Evolutionary conservation across 1,140 invertebrate species (phyloP), one percentile per base, ranked within the genome.

Genomic region (Steinernema feltiae): DNA sequence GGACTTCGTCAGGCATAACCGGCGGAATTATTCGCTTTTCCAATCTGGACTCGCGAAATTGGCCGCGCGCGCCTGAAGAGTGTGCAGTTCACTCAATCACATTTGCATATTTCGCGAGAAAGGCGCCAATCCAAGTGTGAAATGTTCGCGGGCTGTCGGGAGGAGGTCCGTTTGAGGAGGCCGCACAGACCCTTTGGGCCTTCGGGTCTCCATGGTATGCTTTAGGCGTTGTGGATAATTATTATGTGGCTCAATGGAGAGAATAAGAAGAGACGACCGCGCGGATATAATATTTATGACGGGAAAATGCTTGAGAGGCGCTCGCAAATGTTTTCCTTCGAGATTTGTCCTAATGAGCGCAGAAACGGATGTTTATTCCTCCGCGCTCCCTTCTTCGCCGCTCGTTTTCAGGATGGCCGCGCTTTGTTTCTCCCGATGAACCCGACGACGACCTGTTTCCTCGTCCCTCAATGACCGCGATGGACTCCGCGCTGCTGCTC

Each of bases 301-400:
- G 24, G 24, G 53, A 63, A 63, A 63, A 63, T 63, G 53, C 15
- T 27, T 27, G 53, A 63, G 53, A n/a, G 7, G 41, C 41, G 41
- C n/a, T n/a, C 41, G 41, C 53, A 27, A 41, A 27, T 63, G 53
- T 63, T 63, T 63, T 63, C 53, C 53, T 63, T 63, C 53, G 53
- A 63, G 53, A 63, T 63, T 63, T 63, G 15, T 15, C 12, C 53
- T 63, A 63, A 63, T 63, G 53, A 63, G 53, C 15, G 24, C 53
- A 3, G 53, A 63, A 63, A 27, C 53, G 53, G 53, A 63, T 63
- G 53, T 63, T 63, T 63, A 63, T 63, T 27, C 53, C 24, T 27
- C 24, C 24, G 12, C 53, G 53, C 53, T 27, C 3, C 24, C 15
- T 63, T 63, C 53, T 63, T 27, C 24, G 12, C 53, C 12, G 53